Percentiles rank a stretch among this genome's conserved stretches.
Conservation (phyloP, 64 coral and sea anemone genomes). For the Montipora capricornis region DNA sequence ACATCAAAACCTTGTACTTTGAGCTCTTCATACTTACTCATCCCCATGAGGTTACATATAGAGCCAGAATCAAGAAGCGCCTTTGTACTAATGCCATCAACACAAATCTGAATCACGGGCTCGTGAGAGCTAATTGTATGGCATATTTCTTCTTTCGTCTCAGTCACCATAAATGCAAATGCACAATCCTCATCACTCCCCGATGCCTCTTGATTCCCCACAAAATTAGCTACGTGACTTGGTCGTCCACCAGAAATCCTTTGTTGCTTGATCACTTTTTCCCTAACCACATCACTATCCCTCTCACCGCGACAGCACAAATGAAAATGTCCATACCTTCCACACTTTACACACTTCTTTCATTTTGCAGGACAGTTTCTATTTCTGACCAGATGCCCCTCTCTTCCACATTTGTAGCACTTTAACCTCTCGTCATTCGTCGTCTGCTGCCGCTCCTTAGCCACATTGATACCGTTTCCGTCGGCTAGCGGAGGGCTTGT, state of each 20-base stretch:
- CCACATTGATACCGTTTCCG: not conserved
- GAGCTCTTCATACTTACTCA: no score
- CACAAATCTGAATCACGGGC: not conserved
- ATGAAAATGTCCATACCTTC: not conserved
- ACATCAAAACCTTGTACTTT: no score
- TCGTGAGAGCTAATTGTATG: no score
- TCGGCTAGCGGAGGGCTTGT: not conserved
- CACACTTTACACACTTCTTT: not conserved
- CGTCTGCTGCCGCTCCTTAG: not conserved
- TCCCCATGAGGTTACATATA: no score
- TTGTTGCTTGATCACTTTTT: not conserved
- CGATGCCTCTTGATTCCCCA: constrained; percentile 17
- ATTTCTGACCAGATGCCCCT: constrained; percentile 26
- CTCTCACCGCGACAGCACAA: no score
- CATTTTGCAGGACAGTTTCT: constrained; percentile 18
- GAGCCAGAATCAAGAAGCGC: no score
- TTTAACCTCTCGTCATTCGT: not conserved
- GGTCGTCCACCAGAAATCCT: not conserved
- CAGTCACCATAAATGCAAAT: not conserved
- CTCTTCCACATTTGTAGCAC: constrained; percentile 33
- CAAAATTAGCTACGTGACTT: not conserved
- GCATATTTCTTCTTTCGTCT: no score
- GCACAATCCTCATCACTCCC: not conserved
- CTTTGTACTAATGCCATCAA: no score
- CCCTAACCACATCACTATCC: no score